Evolutionary conservation across 2,113 vertebrate genomes (phyloP).

Genomic region (Lichenostomus cassidix): DNA sequence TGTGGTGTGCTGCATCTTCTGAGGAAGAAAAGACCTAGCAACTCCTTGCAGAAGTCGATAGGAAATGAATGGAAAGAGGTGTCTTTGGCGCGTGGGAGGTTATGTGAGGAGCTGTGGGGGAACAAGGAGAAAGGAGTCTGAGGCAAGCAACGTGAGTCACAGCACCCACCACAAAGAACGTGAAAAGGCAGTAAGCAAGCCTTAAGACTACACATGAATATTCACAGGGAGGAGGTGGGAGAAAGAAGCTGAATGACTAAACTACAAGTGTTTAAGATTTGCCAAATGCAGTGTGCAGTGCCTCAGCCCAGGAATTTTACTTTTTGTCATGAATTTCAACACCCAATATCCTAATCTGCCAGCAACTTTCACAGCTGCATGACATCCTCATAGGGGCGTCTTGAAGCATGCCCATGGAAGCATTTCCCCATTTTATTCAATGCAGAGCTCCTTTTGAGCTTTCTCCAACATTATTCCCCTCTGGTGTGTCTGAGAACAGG

Average conservation of each 20-base stretch:
- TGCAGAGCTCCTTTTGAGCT: not conserved
- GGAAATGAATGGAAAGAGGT: conserved; percentile 27
- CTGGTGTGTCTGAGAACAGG: not conserved
- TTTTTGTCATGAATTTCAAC: not conserved
- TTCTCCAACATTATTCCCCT: not conserved
- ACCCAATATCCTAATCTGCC: not conserved
- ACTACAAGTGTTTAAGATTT: conserved; percentile 12
- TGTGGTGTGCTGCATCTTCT: not conserved
- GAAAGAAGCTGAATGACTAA: conserved; percentile 50
- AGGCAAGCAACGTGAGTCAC: conserved; percentile 54
- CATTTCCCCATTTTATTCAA: not conserved
- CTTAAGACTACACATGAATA: conserved; percentile 58
- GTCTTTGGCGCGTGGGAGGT: not conserved
- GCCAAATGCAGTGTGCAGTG: not conserved
- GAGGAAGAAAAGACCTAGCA: not conserved
- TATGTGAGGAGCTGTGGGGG: conserved; percentile 29
- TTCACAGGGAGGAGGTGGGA: conserved; percentile 49
- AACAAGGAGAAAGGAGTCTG: conserved; percentile 10
- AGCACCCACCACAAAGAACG: conserved; percentile 32
- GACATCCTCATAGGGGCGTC: not conserved
- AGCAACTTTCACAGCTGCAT: not conserved
- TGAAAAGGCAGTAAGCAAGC: conserved; percentile 52
- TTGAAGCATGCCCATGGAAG: not conserved
- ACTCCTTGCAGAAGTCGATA: not conserved
- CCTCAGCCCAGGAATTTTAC: not conserved